Evolutionary conservation across 2,797 vertebrate species (phyloP).

Genomic region (Aselliscus stoliczkanus): DNA sequence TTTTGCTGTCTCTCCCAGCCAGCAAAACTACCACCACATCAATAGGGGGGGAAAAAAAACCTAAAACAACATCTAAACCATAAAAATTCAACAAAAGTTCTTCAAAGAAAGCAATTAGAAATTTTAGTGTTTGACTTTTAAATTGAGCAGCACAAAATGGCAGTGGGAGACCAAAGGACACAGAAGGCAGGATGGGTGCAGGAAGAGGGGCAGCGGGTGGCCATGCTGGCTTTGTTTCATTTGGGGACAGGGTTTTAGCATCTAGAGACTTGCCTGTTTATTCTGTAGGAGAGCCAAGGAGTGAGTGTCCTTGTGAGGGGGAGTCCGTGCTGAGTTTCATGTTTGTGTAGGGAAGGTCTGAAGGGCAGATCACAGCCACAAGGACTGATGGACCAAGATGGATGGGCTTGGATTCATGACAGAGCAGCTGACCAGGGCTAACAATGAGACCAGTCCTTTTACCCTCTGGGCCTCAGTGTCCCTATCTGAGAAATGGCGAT

Average conservation of each 20-base stretch:
- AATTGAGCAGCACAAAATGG: neutral
- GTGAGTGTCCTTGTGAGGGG: slow-evolving; percentile 55
- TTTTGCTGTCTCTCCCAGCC: neutral
- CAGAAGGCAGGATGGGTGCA: neutral
- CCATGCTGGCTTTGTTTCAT: neutral
- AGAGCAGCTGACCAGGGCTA: neutral
- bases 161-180: neutral
- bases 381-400: neutral
- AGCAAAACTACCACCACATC: neutral
- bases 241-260: neutral
- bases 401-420: neutral
- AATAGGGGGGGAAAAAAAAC: neutral
- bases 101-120: neutral
- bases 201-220: neutral
- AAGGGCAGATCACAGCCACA: neutral
- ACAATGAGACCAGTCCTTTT: neutral
- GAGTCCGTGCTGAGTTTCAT: neutral
- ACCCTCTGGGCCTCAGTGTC: neutral
- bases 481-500: neutral
- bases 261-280: slow-evolving; percentile 29
- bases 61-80: neutral
- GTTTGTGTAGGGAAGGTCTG: slow-evolving; percentile 8
- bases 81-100: neutral
- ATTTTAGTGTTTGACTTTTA: neutral
- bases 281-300: slow-evolving; percentile 14